Base-by-base conservation (phyloP, 2,888 invertebrate species). In the Trachelus tabidus region DNA sequence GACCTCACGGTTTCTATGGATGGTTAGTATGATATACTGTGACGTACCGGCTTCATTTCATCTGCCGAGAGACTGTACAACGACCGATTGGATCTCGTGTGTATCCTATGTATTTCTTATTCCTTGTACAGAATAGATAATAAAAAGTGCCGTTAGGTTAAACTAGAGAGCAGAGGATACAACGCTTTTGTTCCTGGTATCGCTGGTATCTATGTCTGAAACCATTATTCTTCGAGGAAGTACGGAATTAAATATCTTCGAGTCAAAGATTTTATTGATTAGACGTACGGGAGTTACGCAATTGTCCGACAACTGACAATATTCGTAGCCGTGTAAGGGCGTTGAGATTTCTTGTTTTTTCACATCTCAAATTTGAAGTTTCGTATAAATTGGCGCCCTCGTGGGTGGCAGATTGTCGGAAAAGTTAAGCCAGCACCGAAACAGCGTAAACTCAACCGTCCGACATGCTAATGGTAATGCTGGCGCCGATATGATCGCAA, bases 1-100 rank as follows among this genome's bases (percentile, higher is more conserved):
- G 81, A 81, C 78, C 80, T 81, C 78, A 73, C 69, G 75, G 77
- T 75, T 77, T 76, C 37, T 34, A 40, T 73, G 30, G 34, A 68
- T 2, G 15, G 56, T 56, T 23, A 35, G 35, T 35, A 12, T 3
- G 15, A 56, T 4, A 56, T 23, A 23, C 1, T 23, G 23, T 23
- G 23, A 56, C 2, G 23, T 23, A 23, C 15, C 9, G 56, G 23
- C 23, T 56, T 56, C 56, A 9, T 56, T 56, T 56, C 23, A 23
- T 56, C 56, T 0, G 15, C 6, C 23, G 23, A 9, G 6, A 56
- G 23, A 23, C 56, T 9, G 56, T 56, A 56, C 56, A 56, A 9
- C 23, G 56, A 9, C 56, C 9, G 56, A 56, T 56, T 56, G 56
- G 56, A 56, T 56, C 56, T 56, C 56, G 56, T 9, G 23, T 56